Conservation (phyloP, 1,140 invertebrate species). For the Leucophenga varia region DNA sequence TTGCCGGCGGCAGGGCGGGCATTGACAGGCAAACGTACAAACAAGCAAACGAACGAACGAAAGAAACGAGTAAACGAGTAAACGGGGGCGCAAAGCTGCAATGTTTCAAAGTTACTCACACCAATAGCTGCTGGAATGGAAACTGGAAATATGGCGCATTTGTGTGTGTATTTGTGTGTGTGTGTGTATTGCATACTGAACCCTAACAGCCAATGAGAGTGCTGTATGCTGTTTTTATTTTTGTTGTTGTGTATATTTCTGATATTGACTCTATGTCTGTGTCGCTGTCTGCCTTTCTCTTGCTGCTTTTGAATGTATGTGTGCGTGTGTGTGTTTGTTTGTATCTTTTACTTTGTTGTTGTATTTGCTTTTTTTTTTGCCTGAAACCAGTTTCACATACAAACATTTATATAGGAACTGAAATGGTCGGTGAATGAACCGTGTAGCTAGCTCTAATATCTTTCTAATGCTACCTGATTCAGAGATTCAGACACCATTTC, state of each 20-base stretch:
- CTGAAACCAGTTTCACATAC: conserved; percentile 24
- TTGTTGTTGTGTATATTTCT: conserved; percentile 26
- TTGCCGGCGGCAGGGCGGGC: conserved; percentile 10
- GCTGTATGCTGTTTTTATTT: conserved; percentile 7
- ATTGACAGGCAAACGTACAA: conserved; percentile 34
- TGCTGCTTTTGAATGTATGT: conserved; percentile 21
- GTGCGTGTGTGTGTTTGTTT: conserved; percentile 30
- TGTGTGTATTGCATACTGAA: background rate
- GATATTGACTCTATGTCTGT: too few species aligned
- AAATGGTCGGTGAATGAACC: conserved; percentile 54
- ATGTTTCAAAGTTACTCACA: too few species aligned
- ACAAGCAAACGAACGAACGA: conserved; percentile 31
- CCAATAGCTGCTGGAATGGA: too few species aligned
- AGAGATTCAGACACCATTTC: conserved; percentile 46
- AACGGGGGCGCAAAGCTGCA: conserved; percentile 2
- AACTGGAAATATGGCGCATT: too few species aligned
- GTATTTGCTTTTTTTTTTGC: conserved; percentile 29
- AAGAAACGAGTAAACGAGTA: conserved; percentile 19
- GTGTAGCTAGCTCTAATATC: conserved; percentile 35
- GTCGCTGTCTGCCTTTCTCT: too few species aligned
- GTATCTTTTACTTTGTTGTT: conserved; percentile 30
- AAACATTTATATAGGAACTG: conserved; percentile 37
- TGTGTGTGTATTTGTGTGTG: conserved; percentile 2
- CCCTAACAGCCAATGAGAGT: conserved; percentile 50
- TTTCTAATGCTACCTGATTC: conserved; percentile 44